Percentiles rank a stretch among this genome's conserved stretches.
Conservation (phyloP, 1,140 invertebrate genomes). For the Lasioglossum baleicum region DNA sequence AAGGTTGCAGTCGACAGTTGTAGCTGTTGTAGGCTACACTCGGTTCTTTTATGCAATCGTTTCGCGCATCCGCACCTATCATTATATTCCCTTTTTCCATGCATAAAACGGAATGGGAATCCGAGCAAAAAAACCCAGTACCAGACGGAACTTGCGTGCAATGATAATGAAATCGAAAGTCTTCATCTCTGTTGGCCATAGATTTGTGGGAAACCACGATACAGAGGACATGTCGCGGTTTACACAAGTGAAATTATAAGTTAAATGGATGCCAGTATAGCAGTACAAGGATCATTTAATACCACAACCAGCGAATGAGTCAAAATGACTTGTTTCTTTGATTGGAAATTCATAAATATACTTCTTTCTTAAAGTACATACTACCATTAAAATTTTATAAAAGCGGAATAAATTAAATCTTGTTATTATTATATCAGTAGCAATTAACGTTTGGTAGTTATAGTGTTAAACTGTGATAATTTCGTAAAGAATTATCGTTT, state of each 20-base stretch:
- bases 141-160: neutral
- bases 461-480: too few species aligned
- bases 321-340: too few species aligned
- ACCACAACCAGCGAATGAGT: too few species aligned
- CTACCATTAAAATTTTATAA: too few species aligned
- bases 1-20: slow-evolving; percentile 6
- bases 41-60: slow-evolving; percentile 36
- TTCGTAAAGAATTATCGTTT: too few species aligned
- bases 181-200: neutral
- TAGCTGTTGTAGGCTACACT: neutral
- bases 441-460: too few species aligned
- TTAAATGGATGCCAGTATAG: neutral
- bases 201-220: neutral
- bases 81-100: slow-evolving; percentile 6
- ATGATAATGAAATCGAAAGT: slow-evolving; percentile 19
- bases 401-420: too few species aligned
- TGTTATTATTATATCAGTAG: too few species aligned
- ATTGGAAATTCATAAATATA: too few species aligned
- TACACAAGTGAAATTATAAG: neutral
- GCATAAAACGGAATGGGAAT: neutral
- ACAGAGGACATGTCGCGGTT: neutral
- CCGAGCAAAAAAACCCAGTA: neutral
- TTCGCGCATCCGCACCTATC: slow-evolving; percentile 10
- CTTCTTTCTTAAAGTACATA: too few species aligned
- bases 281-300: too few species aligned